Base-by-base conservation (phyloP, 2,888 invertebrate species). In the Gerris lacustris region DNA sequence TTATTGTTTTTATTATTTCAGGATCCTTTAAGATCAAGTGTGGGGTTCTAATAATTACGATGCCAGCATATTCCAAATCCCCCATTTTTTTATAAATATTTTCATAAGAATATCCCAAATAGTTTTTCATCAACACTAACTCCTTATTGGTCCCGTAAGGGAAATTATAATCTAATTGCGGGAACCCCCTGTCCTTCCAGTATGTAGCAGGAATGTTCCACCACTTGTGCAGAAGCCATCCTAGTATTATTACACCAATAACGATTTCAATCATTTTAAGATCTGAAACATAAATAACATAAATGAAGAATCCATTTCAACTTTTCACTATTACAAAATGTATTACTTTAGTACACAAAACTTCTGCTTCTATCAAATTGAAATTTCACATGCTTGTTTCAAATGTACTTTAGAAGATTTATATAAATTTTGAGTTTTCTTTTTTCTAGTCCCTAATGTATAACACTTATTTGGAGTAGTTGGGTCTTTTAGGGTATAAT, bases 101-200 rank as follows among this genome's bases (percentile, higher is more conserved):
- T 44, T 72, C 45, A n/a, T 67, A 15, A 44, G 47, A 70, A 43
- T 67, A 64, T 45, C 72, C 72, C 15, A 66, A 11, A 44, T 64
- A 72, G 11, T 45, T 69, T 11, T 62, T 67, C 63, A 70, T 6
- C 6, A 66, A 44, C 1, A n/a, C 15, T 0, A 67, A 64, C 1
- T 18, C 7, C 1, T 17, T 15, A 18, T 63, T 17, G 73, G 86
- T 85, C 0, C 89, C 89, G 75, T 86, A 87, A 0, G 87, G 86
- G 73, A 88, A 84, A n/a, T 78, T 77, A 0, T 86, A 85, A n/a
- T 81, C 78, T 0, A 86, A 83, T 55, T 84, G 84, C 0, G 81
- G 80, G 6, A 89, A 83, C 7, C 85, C 84, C 76, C 80, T 82
- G 68, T 81, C 82, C 63, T 82, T 79, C 89, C 89, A 89, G 77